These are phyloP conservation scores for Sycophila sp. DNA, from an alignment of 1,140 invertebrate genomes.

Conservation along the genomic window DNA sequence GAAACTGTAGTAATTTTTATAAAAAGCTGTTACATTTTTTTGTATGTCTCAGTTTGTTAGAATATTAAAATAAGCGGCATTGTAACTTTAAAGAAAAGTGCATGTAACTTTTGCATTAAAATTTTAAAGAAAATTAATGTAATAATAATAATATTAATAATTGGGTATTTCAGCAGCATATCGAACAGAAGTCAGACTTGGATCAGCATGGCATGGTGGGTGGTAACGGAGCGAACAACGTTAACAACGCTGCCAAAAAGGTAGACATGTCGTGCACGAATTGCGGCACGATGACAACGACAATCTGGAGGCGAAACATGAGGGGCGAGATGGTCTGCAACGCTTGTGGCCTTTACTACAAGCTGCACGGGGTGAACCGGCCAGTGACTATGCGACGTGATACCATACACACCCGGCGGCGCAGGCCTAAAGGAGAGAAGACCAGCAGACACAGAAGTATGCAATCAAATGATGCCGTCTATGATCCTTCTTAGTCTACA, in stretches of 20 bases:
- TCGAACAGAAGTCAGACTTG: conserved; percentile 56
- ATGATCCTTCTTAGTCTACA: no score
- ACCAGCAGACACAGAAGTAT: conserved; percentile 61
- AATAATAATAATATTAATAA: no score
- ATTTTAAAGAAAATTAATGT: not conserved
- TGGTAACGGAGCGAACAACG: not conserved
- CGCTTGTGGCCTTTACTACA: conserved; percentile 93
- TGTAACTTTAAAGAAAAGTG: no score
- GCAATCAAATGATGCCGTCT: no score
- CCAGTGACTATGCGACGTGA: conserved; percentile 96
- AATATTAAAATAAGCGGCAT: no score
- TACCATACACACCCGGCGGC: conserved; percentile 94
- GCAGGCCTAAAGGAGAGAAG: conserved; percentile 81
- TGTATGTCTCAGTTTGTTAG: no score
- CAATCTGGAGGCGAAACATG: conserved; percentile 90
- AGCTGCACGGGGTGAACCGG: conserved; percentile 89
- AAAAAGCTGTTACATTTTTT: no score
- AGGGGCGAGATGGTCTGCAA: conserved; percentile 94
- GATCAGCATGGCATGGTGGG: conserved; percentile 47
- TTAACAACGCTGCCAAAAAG: conserved; percentile 58
- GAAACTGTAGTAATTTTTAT: no score
- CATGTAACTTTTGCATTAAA: no score
- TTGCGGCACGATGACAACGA: conserved; percentile 89
- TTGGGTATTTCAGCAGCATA: conserved; percentile 43
- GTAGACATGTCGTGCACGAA: conserved; percentile 83